Percentiles rank a stretch among this genome's conserved stretches.
Evolutionary conservation across 1,140 invertebrate species (phyloP).

Genomic region (Bombus confusus): DNA sequence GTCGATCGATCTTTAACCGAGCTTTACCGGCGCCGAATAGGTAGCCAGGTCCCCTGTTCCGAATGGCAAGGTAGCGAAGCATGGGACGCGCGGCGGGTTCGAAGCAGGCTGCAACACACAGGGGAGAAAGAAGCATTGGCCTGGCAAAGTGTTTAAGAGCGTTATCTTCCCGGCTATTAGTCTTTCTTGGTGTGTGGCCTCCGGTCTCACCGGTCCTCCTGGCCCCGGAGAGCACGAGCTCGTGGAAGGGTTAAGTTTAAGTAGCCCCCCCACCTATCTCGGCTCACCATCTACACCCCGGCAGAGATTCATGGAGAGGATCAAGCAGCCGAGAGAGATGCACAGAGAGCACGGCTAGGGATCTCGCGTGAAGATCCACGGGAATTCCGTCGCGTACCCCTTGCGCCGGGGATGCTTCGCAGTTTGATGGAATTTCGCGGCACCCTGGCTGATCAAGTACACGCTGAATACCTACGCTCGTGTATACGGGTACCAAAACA

Average conservation of each 20-base stretch:
- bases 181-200: slow-evolving; percentile 82
- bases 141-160: slow-evolving; percentile 82
- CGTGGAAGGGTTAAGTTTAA: slow-evolving; percentile 81
- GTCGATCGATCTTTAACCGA: slow-evolving; percentile 39
- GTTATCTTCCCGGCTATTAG: slow-evolving; percentile 82
- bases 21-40: slow-evolving; percentile 42
- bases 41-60: slow-evolving; percentile 4
- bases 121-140: slow-evolving; percentile 77
- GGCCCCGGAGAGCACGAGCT: slow-evolving; percentile 72
- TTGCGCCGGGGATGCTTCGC: slow-evolving; percentile 9
- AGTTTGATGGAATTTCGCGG: slow-evolving; percentile 44
- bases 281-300: slow-evolving; percentile 78
- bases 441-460: too few relatives aligned
- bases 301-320: slow-evolving; percentile 68
- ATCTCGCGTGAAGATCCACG: slow-evolving; percentile 65
- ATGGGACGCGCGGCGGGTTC: slow-evolving; percentile 24
- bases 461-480: background rate
- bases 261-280: slow-evolving; percentile 72
- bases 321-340: slow-evolving; percentile 2
- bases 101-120: slow-evolving; percentile 61
- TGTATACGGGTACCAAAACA: background rate
- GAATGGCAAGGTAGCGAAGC: background rate
- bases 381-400: slow-evolving; percentile 62
- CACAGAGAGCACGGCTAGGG: slow-evolving; percentile 26
- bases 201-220: slow-evolving; percentile 75